Percentiles rank a stretch among this genome's conserved stretches.
These are phyloP conservation scores for Theristus sp. DNA, from an alignment of 2,888 invertebrate species.

Conservation along the genomic window DNA sequence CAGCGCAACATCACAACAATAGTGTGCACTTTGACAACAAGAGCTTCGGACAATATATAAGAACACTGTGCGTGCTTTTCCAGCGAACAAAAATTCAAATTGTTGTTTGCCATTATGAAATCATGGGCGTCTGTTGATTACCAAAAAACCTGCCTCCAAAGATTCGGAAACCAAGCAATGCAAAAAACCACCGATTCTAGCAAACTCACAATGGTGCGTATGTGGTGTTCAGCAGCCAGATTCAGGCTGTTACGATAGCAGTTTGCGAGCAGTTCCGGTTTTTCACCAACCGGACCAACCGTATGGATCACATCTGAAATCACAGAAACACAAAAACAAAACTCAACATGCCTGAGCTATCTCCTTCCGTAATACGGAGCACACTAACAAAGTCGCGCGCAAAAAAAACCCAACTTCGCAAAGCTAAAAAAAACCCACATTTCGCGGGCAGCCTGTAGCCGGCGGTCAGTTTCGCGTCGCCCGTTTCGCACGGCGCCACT, in stretches of 20 bases:
- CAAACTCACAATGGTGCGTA: conserved; percentile 44
- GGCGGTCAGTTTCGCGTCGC: conserved; percentile 61
- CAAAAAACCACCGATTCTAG: no score
- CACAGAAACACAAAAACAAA: neutral
- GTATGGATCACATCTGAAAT: conserved; percentile 67
- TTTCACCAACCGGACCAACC: conserved; percentile 61
- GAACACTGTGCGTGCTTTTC: no score
- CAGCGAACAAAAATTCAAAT: no score
- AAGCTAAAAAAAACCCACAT: conserved; percentile 42
- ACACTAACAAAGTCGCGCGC: neutral
- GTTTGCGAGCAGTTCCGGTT: conserved; percentile 43
- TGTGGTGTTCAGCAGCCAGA: conserved; percentile 32
- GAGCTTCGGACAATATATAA: no score
- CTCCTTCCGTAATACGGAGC: neutral
- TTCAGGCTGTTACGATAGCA: conserved; percentile 53
- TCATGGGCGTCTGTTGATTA: no score
- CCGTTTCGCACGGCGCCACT: conserved; percentile 54
- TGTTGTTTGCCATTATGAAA: no score
- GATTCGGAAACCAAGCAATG: no score
- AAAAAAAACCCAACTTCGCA: neutral
- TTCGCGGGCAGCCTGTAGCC: conserved; percentile 63
- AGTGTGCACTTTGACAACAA: no score
- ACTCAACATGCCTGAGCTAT: neutral
- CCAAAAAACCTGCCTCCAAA: no score
- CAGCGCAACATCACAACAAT: no score